Evolutionary conservation across 2,797 vertebrate genomes (phyloP).

Genomic region (Crocidura indochinensis): DNA sequence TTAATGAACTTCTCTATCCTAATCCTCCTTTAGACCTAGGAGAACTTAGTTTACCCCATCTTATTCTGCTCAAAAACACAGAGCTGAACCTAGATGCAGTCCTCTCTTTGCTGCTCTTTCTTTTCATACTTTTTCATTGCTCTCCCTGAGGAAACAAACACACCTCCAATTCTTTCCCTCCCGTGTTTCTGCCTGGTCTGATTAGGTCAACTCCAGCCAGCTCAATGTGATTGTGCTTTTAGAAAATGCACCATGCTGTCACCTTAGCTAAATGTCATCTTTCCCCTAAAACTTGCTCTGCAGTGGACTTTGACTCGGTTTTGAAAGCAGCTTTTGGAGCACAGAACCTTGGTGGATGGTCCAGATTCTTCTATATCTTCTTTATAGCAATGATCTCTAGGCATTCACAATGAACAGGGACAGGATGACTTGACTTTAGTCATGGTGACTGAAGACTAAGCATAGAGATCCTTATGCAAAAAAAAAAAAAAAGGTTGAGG

Average conservation of each 20-base stretch:
- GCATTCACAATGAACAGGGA: neutral
- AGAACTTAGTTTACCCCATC: neutral
- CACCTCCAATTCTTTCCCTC: neutral
- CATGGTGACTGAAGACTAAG: neutral
- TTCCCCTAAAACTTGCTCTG: neutral
- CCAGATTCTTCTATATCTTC: neutral
- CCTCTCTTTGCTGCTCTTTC: neutral
- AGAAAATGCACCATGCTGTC: neutral
- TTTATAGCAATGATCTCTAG: neutral
- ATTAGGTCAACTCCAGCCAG: neutral
- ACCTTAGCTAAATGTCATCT: neutral
- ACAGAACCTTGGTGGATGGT: neutral
- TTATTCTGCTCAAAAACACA: neutral
- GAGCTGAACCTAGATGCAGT: neutral
- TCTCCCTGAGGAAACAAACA: neutral
- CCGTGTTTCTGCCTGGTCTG: neutral
- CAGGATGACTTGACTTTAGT: neutral
- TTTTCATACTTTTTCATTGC: neutral
- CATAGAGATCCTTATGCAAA: neutral
- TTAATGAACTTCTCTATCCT: accelerated
- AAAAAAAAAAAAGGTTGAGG: neutral
- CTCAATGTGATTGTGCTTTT: neutral
- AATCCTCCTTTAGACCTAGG: neutral
- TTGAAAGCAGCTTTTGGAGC: neutral
- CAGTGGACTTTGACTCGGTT: neutral